Base-by-base conservation (phyloP, 2,888 invertebrate genomes). In the Glaucopsyche alexis region DNA sequence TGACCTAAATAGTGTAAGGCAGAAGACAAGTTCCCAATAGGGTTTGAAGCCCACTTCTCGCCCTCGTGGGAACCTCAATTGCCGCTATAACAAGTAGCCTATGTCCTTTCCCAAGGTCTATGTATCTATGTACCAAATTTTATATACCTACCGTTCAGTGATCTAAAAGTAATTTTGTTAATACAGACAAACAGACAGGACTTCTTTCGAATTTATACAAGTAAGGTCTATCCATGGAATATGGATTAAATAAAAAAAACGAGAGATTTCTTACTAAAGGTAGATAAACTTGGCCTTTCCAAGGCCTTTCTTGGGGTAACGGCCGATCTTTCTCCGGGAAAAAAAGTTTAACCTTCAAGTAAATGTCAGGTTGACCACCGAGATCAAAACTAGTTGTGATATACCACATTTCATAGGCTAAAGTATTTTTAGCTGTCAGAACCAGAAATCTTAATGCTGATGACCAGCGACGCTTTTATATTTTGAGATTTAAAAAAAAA, bases 241-340 rank as follows among this genome's bases (percentile, higher is more conserved):
- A 29, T 29, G 29, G 29, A 1, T 29, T 29, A 47, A 47, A 13
- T 11, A 47, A 13, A 47, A 47, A 50, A 7, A 60, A 38, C 55
- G 19, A 38, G 60, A 38, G 60, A 60, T 60, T 60, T 60, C 60
- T 29, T 29, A 29, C 60, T 38, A 19, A 60, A 60, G 38, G 60
- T 5, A 29, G 29, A 29, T 47, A 47, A 0, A 14, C 60, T 38
- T 60, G 60, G 29, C 55, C 55, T 55, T 78, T 74, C 72, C 88
- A 90, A 91, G 92, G 91, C 80, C 83, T 90, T 90, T 90, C 90
- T 90, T 85, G 75, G 78, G 76, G 73, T 75, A 75, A 74, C 65
- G 84, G 82, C 83, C 78, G 86, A 87, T 90, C 89, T 91, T 91
- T 91, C 91, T 91, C 90, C 87, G 76, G 76, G 75, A 85, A 85